Evolutionary conservation across 2,113 vertebrate genomes (phyloP), one percentile per base, ranked within the genome.

Genomic region (Chaetura pelagica): DNA sequence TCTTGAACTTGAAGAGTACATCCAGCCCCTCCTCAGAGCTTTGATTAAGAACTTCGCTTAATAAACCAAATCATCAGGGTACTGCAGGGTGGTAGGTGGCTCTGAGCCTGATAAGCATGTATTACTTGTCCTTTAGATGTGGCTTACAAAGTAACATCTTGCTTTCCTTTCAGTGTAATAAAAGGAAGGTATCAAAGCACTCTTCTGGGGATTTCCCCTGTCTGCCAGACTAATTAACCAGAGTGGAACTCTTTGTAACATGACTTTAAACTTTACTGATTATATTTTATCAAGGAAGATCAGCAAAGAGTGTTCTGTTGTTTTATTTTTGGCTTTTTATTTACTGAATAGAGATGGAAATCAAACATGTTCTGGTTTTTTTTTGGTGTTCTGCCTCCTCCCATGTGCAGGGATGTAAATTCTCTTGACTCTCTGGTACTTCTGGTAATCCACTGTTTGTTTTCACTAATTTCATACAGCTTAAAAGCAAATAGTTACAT

Each of bases 191-290:
- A 85, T 90, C 85, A 88, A 86, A 94, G 78, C 4, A 0, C 72
- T 83, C 84, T 85, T 76, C 80, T 58, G 92, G 78, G 78, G 75
- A 80, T 88, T 91, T 66, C 42, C 63, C 71, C 67, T 51, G 71
- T 21, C 90, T 88, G 85, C 88, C 78, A 54, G 74, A 72, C 78
- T 92, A 46, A 87, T 92, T 93, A 94, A 57, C 34, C 54, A 54
- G 71, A 90, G 35, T 73, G 40, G 26, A 93, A 12, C 75, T 73
- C 67, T 69, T 66, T 85, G 71, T 79, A 42, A 15, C n/a, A 1
- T 7, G 58, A 21, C 54, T 91, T 74, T 24, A 84, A 84, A 34
- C 38, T 80, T 42, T 14, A 2, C 67, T 82, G 87, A 68, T 88
- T 11, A 0, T 12, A 21, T 68, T 90, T 90, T 73, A n/a, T 58